Conservation (phyloP, 2,797 vertebrate genomes). For the Anguilla megastoma region DNA sequence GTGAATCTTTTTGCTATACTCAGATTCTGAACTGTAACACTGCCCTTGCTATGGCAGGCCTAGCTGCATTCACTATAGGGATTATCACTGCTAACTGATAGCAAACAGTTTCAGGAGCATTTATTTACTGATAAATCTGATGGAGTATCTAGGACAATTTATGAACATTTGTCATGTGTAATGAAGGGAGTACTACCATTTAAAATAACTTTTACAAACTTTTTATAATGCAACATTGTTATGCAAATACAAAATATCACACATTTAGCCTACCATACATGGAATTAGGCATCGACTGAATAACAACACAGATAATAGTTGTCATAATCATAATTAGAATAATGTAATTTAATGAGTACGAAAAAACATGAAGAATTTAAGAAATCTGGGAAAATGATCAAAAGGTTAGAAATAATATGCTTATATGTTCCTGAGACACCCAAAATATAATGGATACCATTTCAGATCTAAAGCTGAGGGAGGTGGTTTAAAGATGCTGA, state of each 20-base stretch:
- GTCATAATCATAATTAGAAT: too few relatives aligned
- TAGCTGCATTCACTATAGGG: not conserved
- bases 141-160: not conserved
- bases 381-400: not conserved
- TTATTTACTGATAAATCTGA: not conserved
- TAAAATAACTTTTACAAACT: too few relatives aligned
- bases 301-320: not conserved
- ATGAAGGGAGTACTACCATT: too few relatives aligned
- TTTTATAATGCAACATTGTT: not conserved
- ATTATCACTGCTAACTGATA: not conserved
- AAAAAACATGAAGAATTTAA: not conserved
- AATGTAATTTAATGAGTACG: not conserved
- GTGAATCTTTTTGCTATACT: not conserved
- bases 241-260: not conserved
- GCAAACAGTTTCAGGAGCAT: not conserved
- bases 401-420: not conserved
- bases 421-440: not conserved
- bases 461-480: not conserved
- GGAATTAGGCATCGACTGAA: not conserved
- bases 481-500: not conserved
- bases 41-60: not conserved
- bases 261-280: not conserved
- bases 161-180: not conserved
- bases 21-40: not conserved
- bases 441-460: not conserved